Base-by-base conservation (phyloP, 2,113 vertebrate genomes). In the Sander vitreus region DNA sequence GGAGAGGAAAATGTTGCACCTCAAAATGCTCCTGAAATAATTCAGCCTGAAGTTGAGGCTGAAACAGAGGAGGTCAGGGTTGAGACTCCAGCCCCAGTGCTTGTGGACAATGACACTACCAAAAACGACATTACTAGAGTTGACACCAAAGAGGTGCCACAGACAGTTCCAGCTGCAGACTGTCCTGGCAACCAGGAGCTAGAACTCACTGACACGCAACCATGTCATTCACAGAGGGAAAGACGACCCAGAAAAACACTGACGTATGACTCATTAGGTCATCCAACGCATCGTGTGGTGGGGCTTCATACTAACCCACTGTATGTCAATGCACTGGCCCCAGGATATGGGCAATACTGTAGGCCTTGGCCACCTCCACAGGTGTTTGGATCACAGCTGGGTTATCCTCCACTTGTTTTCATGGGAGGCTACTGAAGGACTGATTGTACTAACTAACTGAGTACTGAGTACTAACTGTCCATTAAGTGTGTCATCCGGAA, bases 211-310 rank as follows among this genome's bases (percentile, higher is more conserved):
- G 65, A 63, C 36, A 76, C 15, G 1, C 39, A 63, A 23, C 18
- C 19, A 23, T 21, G 14, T 19, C 66, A 51, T 27, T 73, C 78
- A n/a, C 59, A 21, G 67, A 45, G 60, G 58, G 43, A 64, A 11
- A 50, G 18, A 71, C 3, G 30, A 6, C 60, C 45, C 18, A 59
- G 21, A 51, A n/a, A 72, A 30, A 77, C 73, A 69, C 8, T 69
- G 48, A 71, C 53, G 3, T 12, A 45, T 19, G n/a, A 27, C 33
- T 33, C 18, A 18, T 23, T 53, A 4, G 30, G 55, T 18, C 71
- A 47, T 1, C 54, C 43, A 21, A 25, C 14, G 55, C 15, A 6
- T 25, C 1, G 9, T 39, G 62, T 73, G 27, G 16, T 73, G 5
- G 43, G 43, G 18, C 45, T 10, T 9, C 19, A 23, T 16, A 18